These are phyloP conservation scores for Chloroceryle aenea DNA, from an alignment of 2,113 vertebrate species.

Conservation along the genomic window DNA sequence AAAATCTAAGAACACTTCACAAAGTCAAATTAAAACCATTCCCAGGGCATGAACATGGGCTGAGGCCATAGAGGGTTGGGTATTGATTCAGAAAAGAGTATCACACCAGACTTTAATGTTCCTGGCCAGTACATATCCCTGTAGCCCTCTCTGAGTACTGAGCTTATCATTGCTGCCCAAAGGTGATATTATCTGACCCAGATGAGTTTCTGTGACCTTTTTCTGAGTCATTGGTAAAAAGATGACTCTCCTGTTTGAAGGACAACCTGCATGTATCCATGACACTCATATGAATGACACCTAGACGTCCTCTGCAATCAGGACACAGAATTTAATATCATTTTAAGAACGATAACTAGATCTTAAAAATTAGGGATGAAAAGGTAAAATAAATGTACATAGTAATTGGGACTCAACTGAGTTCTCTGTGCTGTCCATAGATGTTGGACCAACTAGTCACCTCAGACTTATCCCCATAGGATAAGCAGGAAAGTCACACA, in stretches of 20 bases:
- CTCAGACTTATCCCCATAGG: not conserved
- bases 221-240: not conserved
- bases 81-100: not conserved
- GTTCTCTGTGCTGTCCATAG: not conserved
- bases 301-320: accelerated
- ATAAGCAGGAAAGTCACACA: not conserved
- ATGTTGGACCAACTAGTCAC: not conserved
- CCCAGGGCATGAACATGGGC: not conserved
- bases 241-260: not conserved
- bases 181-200: not conserved
- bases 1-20: not conserved
- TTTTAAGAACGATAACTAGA: not conserved
- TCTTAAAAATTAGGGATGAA: not conserved
- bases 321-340: accelerated
- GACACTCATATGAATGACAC: not conserved
- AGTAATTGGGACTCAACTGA: not conserved
- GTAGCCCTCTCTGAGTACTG: not conserved
- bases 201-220: not conserved
- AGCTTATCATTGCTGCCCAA: not conserved
- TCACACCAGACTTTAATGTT: not conserved
- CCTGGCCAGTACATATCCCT: not conserved
- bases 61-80: not conserved
- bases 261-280: not conserved
- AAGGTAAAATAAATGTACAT: not conserved
- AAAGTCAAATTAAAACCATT: not conserved